Evolutionary conservation across 2,888 invertebrate genomes (phyloP).

Genomic region (Epinotia brunnichana): DNA sequence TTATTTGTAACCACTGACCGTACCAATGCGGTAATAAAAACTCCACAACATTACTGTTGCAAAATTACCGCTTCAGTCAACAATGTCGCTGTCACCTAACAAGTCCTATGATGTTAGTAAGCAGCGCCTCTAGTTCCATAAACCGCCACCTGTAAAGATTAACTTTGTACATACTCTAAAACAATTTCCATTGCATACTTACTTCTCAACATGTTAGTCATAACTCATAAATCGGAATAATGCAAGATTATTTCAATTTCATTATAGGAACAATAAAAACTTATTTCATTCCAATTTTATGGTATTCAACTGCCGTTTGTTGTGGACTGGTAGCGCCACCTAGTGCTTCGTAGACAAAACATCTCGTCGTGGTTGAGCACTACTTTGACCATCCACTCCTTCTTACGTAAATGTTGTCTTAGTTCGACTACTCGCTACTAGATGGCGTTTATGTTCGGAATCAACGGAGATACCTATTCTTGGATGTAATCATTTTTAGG

Average conservation of each 20-base stretch:
- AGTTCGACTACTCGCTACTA: constrained; percentile 16
- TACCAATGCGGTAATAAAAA: constrained; percentile 28
- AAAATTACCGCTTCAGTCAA: constrained; percentile 8
- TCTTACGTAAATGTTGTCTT: not conserved
- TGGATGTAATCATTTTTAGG: too few relatives aligned
- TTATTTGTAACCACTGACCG: constrained; percentile 29
- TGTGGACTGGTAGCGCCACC: constrained; percentile 15
- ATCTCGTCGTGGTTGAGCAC: not conserved
- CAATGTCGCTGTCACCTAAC: constrained; percentile 7
- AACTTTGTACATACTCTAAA: constrained; percentile 27
- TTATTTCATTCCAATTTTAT: not conserved
- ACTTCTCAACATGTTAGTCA: constrained; percentile 1
- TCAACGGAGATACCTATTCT: not conserved
- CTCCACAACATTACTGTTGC: constrained; percentile 19
- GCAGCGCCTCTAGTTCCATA: constrained; percentile 1
- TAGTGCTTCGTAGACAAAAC: not conserved
- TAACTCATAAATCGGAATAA: constrained; percentile 19
- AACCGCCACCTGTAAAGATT: constrained; percentile 17
- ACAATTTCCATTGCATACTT: constrained; percentile 7
- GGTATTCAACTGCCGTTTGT: not conserved
- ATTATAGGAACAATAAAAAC: not conserved
- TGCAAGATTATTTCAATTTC: not conserved
- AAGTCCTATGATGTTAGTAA: not conserved
- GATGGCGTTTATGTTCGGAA: constrained; percentile 8
- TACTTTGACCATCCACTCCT: not conserved